Base-by-base conservation (phyloP, 2,888 invertebrate species). In the Chorisops tibialis region DNA sequence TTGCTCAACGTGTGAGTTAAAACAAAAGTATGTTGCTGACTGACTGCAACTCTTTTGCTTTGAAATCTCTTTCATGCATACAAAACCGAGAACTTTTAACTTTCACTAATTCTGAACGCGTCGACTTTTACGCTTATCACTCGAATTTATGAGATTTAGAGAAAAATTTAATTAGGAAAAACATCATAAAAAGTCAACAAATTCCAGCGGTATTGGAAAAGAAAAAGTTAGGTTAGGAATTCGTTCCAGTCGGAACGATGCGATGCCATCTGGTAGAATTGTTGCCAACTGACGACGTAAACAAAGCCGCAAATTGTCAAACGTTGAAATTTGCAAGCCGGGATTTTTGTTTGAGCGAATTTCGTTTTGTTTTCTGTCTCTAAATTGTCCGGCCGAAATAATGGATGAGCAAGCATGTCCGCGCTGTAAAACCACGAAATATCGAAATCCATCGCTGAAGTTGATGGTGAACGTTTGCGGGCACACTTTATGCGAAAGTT, bases 391-490 rank as follows among this genome's bases (percentile, higher is more conserved):
- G 30, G 30, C 30, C 1, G 9, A 35, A 5, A 65, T 18, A 38
- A 77, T 77, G 77, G 77, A 77, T 51, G 78, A 77, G 39, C 77
- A 75, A 64, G 77, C 76, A 11, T 81, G 97, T 79, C 96, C 96
- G 65, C 86, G 96, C 78, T 98, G 98, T 80, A 95, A 96, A 82
- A 96, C 96, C 39, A 94, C 88, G 50, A 97, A 97, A 80, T 97
- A 96, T 76, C 86, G 96, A 78, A 98, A 98, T 81, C 97, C 97
- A 37, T 92, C 93, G 0, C 79, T 99, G 60, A 96, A 96, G 76
- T 85, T 99, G 81, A 90, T 98, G 93, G 97, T 98, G 65, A 99
- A 99, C 77, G 88, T 94, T 61, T 99, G 99, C 79, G 98, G 98
- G 30, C 99, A 99, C 81, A 91, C 95, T 39, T 81, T 99, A 70